phyloP scores from a whole-genome alignment of 2,888 invertebrate genomes.

The Ectemnius cavifrons region DNA sequence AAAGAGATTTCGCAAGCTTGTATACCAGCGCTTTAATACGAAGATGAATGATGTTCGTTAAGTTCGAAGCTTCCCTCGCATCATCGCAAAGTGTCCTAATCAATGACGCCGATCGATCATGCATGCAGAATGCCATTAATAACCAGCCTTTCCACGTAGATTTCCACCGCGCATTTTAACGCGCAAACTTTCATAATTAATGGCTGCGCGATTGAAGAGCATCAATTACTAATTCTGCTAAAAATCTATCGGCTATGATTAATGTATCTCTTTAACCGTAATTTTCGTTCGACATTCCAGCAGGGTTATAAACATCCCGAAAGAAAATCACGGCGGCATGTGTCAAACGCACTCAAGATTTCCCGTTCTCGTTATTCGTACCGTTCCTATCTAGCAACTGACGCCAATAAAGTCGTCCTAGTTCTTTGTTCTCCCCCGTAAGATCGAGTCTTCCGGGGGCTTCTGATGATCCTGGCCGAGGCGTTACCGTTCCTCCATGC shows the following conservation, averaged over 20 bases:
- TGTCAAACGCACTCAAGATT: slow-evolving; percentile 14
- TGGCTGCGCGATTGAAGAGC: neutral
- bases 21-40: no score
- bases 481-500: slow-evolving; percentile 55
- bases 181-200: neutral
- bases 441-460: slow-evolving; percentile 11
- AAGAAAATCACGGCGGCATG: slow-evolving; percentile 11
- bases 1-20: no score
- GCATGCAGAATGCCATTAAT: neutral
- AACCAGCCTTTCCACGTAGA: neutral
- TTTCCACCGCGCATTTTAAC: neutral
- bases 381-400: slow-evolving; percentile 46
- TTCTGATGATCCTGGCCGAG: slow-evolving; percentile 34
- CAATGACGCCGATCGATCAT: no score
- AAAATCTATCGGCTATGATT: neutral
- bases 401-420: slow-evolving; percentile 39
- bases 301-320: neutral
- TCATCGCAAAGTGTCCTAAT: no score
- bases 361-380: slow-evolving; percentile 37
- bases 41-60: no score
- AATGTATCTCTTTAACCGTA: neutral
- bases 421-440: slow-evolving; percentile 6
- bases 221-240: neutral
- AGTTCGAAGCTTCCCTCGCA: no score
- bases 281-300: neutral